Conservation (phyloP, 2,797 vertebrate genomes). For the Rhinoraja longicauda region DNA sequence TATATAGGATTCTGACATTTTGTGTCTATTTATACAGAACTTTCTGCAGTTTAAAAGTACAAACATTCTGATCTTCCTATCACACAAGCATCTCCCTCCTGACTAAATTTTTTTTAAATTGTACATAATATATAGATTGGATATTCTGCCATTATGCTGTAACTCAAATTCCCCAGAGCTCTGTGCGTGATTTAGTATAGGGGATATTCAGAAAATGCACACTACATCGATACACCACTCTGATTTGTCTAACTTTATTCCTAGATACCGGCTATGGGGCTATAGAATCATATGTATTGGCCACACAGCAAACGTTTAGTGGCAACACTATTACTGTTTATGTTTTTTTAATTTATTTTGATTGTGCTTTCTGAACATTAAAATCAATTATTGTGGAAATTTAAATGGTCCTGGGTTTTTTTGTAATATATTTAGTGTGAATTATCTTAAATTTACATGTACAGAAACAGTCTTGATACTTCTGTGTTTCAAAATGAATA, state of each 20-base stretch:
- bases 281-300: slow-evolving; percentile 36
- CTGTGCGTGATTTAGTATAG: slow-evolving; percentile 28
- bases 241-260: slow-evolving; percentile 32
- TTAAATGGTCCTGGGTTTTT: slow-evolving; percentile 35
- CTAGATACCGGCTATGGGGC: slow-evolving; percentile 22
- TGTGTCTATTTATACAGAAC: not conserved
- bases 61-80: not conserved
- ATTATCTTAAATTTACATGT: slow-evolving; percentile 35
- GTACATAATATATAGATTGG: not conserved
- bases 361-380: slow-evolving; percentile 39
- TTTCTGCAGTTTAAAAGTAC: not conserved
- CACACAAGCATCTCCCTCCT: not conserved
- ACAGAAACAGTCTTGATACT: slow-evolving; percentile 37
- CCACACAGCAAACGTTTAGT: slow-evolving; percentile 34
- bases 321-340: slow-evolving; percentile 37
- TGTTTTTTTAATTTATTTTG: slow-evolving; percentile 39
- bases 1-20: not conserved
- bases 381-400: slow-evolving; percentile 39
- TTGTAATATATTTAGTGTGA: slow-evolving; percentile 40
- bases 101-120: too few relatives aligned
- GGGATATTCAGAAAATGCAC: slow-evolving; percentile 33
- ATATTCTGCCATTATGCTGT: slow-evolving; percentile 37
- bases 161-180: slow-evolving; percentile 9
- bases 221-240: slow-evolving; percentile 37
- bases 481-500: slow-evolving; percentile 38